Evolutionary conservation across 2,888 invertebrate species (phyloP).

Genomic region (Scaptomyza polygonia): DNA sequence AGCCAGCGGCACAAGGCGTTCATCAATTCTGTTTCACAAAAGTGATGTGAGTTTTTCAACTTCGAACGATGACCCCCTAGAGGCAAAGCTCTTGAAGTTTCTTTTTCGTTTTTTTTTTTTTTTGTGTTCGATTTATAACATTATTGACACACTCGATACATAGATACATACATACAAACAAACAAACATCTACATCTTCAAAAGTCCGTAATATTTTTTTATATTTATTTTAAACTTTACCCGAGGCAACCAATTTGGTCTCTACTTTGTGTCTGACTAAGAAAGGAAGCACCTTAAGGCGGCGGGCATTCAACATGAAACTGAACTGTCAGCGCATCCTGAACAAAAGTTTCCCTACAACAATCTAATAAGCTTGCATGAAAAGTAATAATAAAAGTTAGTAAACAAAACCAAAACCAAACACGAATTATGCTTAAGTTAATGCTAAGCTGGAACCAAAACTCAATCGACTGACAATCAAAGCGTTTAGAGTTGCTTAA

Average conservation of each 20-base stretch:
- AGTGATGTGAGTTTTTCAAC: constrained; percentile 20
- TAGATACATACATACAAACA: neutral
- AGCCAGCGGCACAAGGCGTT: constrained; percentile 56
- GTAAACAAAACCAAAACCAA: neutral
- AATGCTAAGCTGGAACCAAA: too few relatives aligned
- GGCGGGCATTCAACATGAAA: neutral
- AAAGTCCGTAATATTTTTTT: constrained; percentile 30
- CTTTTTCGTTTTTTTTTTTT: constrained; percentile 13
- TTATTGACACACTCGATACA: constrained; percentile 6
- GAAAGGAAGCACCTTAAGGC: neutral
- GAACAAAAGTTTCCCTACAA: neutral
- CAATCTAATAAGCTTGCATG: neutral
- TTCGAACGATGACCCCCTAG: constrained; percentile 45
- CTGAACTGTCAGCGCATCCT: neutral
- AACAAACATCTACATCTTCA: neutral
- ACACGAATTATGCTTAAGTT: neutral
- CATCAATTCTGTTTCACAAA: constrained; percentile 54
- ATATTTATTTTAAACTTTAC: constrained; percentile 15
- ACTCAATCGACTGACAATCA: neutral
- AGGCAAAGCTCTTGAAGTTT: constrained; percentile 48
- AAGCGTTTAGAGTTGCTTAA: neutral
- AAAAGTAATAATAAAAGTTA: neutral
- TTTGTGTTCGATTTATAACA: neutral
- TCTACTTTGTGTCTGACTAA: too few relatives aligned
- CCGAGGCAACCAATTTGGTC: neutral